Evolutionary conservation across 2,113 vertebrate genomes (phyloP), one percentile per base, ranked within the genome.

Genomic region (Diadophis punctatus): DNA sequence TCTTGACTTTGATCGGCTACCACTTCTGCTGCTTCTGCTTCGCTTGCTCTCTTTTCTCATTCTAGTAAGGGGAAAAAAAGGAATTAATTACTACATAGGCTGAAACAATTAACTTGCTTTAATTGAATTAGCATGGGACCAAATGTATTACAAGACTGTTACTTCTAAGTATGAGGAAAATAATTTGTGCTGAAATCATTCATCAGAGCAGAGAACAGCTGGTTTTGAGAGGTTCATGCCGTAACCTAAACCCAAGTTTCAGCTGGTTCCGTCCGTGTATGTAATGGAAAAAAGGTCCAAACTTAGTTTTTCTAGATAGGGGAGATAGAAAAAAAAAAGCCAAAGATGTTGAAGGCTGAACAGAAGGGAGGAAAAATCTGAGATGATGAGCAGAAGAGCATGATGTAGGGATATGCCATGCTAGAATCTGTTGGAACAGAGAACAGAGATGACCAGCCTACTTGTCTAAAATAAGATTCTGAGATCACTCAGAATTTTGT

Each of bases 11-110:
- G 99, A 99, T 1, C 98, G 97, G 93, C 98, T 99, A 12, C 96
- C 97, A 87, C 99, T 99, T 90, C 98, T 96, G 94, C 99, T 99
- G 97, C 98, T 99, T 56, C 98, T 98, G 51, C 98, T 99, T 25
- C 98, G 97, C 96, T 99, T 99, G 91, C 97, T 98, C 30, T 99
- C 99, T 96, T 99, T 99, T 93, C 99, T 98, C 94, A 99, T 95
- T 87, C 99, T 99, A 90, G 10, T 80, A 80, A 80, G 74, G 34
- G 16, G 18, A 46, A 3, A 25, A 93, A 91, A 11, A 55, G 43
- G 11, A 58, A 63, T 49, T 14, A 0, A 80, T 8, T 1, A 12
- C 55, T 60, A 93, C 48, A 94, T 27, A 49, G 48, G 89, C 23
- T 20, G 1, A 0, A 0, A 27, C 25, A 12, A 60, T 80, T 74